Evolutionary conservation across 2,113 vertebrate species (phyloP).

Genomic region (Aythya baeri): DNA sequence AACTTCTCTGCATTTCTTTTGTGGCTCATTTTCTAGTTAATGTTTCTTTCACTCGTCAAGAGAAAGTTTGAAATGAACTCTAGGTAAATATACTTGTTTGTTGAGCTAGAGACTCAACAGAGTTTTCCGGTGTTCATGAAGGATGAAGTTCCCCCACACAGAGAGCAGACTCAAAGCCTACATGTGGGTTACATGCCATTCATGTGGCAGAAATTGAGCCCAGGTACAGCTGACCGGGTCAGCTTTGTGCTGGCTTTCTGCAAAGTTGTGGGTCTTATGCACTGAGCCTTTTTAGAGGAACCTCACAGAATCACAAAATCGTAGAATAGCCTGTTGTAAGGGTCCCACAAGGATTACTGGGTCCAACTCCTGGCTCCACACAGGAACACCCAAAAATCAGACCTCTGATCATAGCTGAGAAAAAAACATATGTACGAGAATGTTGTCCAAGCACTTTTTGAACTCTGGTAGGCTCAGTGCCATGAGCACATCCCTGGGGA

Average conservation of each 20-base stretch:
- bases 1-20: neutral
- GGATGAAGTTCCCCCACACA: neutral
- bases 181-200: accelerated
- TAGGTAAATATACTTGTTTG: neutral
- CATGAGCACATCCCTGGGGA: too few relatives aligned
- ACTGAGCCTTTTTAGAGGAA: neutral
- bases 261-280: neutral
- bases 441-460: too few relatives aligned
- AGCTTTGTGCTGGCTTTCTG: neutral
- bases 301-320: too few relatives aligned
- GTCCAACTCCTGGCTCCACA: too few relatives aligned
- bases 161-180: neutral
- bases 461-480: too few relatives aligned
- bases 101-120: neutral
- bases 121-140: neutral
- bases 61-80: neutral
- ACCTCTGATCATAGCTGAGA: too few relatives aligned
- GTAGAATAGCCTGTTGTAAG: too few relatives aligned
- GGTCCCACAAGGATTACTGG: too few relatives aligned
- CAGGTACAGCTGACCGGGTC: neutral
- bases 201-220: neutral
- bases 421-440: too few relatives aligned
- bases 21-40: neutral
- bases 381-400: too few relatives aligned
- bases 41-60: neutral